Evolutionary conservation across 64 coral and sea anemone species (phyloP), one percentile per base, ranked within the genome.

Genomic region (Orbicella faveolata): DNA sequence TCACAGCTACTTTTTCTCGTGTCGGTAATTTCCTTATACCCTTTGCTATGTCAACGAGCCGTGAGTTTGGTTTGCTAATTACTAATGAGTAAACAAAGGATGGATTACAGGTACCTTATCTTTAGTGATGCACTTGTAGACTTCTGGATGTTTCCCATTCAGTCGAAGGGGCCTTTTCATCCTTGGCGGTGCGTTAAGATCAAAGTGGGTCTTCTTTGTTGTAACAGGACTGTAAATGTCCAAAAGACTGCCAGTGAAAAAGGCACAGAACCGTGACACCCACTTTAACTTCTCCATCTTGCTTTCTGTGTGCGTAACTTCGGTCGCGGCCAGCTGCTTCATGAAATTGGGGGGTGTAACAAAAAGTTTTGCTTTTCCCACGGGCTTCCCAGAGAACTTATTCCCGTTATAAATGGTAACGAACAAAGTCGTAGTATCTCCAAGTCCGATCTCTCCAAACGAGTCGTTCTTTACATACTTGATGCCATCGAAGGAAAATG

Each of bases 341-440:
- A 37, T 62, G 65, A 92, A 92, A 35, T 92, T 92, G 57, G 74
- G 61, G 0, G 36, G n/a, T 2, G 82, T 87, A n/a, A 92, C 63
- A 44, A 78, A 69, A 19, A 90, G 78, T 33, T 33, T 82, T 12
- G 37, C 89, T 14, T 83, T 82, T 16, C 89, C 89, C 25, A 90
- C 23, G n/a, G 54, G 78, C 7, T 87, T n/a, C 0, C 77, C 77
- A 52, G 61, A 67, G 20, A 79, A 79, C 18, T 23, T 66, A 14
- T 11, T 87, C 20, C 20, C 74, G 2, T 79, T 36, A 13, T 78
- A 79, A 16, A 92, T 72, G 10, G 77, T 85, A 21, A 92, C 83
- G 41, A 87, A 92, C 36, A 92, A 55, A 7, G 65, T 79, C 4
- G 90, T 92, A 69, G 90, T 92, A 67, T 92, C 90, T 8, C 78